A percentile compares a stretch with the other conserved stretches of the same genome.
These are phyloP conservation scores for Hypercompe scribonia DNA, from an alignment of 2,888 invertebrate genomes.

Conservation along the genomic window DNA sequence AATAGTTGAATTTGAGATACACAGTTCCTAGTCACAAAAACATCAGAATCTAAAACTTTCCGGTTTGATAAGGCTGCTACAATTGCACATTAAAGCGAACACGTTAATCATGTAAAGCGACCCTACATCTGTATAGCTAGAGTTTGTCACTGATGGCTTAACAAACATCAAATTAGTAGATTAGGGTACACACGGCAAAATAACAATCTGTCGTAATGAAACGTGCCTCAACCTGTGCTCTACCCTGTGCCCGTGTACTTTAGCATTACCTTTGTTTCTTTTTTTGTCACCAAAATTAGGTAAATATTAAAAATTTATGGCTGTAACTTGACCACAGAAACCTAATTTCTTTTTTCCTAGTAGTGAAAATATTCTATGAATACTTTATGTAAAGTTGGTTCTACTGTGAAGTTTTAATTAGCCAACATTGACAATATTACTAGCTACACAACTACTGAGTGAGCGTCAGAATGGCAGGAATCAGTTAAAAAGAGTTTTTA, in stretches of 20 bases:
- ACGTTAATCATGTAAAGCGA: not conserved
- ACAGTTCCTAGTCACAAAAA: not conserved
- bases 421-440: not conserved
- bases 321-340: not conserved
- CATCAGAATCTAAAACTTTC: not conserved
- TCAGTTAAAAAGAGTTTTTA: too few species aligned
- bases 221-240: too few species aligned
- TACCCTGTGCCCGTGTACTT: too few species aligned
- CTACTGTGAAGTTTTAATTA: not conserved
- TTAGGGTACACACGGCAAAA: not conserved
- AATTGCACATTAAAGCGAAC: not conserved
- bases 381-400: not conserved
- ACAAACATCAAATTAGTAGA: not conserved
- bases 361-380: constrained; percentile 4
- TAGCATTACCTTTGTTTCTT: too few species aligned
- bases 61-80: too few species aligned
- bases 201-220: not conserved
- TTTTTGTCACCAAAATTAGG: too few species aligned
- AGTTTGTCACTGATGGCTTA: not conserved
- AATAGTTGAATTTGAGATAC: not conserved
- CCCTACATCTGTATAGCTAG: not conserved
- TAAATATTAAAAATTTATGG: too few species aligned
- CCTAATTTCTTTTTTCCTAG: not conserved
- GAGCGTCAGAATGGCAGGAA: not conserved
- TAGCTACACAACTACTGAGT: not conserved